These are phyloP conservation scores for Polyergus mexicanus DNA, from an alignment of 1,140 invertebrate species.

Conservation along the genomic window DNA sequence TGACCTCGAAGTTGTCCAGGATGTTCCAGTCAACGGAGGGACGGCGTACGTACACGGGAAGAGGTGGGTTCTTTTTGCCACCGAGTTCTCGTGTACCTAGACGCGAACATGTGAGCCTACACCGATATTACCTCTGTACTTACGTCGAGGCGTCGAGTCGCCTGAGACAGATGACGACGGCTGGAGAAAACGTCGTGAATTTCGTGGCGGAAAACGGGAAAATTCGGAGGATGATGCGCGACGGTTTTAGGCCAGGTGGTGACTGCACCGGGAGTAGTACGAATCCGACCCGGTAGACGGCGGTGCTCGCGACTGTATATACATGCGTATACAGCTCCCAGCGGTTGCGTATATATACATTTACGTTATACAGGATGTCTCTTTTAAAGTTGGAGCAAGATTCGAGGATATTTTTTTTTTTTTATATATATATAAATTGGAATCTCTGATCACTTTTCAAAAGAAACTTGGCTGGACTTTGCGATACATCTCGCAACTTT, in stretches of 20 bases:
- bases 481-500: neutral
- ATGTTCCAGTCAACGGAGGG: too few species aligned
- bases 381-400: neutral
- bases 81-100: neutral
- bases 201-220: neutral
- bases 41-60: too few species aligned
- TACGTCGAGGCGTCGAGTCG: constrained; percentile 71
- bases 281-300: constrained; percentile 76
- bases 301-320: constrained; percentile 68
- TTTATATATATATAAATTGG: neutral
- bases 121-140: constrained; percentile 9
- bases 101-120: neutral
- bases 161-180: constrained; percentile 28
- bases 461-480: neutral
- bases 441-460: neutral
- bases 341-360: constrained; percentile 27
- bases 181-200: neutral
- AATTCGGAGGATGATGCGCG: constrained; percentile 69
- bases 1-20: neutral
- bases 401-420: neutral
- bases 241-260: constrained; percentile 79
- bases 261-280: constrained; percentile 79
- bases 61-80: neutral
- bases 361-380: neutral
- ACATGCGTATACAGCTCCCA: neutral